Conservation (phyloP, 2,113 vertebrate species). For the Thalassoma bifasciatum region DNA sequence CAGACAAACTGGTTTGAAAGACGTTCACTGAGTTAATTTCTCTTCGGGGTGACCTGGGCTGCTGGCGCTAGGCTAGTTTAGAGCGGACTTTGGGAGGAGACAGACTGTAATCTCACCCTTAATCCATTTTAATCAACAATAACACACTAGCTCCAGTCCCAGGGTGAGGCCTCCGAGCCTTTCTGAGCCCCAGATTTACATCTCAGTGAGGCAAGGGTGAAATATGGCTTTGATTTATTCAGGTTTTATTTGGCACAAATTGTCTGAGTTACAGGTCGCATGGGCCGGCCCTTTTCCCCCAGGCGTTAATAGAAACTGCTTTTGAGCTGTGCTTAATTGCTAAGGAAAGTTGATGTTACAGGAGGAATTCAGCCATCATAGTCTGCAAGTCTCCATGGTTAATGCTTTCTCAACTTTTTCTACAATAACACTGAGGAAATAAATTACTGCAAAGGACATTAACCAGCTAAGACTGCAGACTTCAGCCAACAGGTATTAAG, state of each 20-base stretch:
- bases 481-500: slow-evolving; percentile 2
- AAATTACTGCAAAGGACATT: slow-evolving; percentile 15
- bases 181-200: slow-evolving; percentile 79
- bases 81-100: slow-evolving; percentile 77
- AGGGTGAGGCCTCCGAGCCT: slow-evolving; percentile 68
- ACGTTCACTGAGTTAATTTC: slow-evolving; percentile 69
- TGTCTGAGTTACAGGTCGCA: slow-evolving; percentile 74
- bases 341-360: slow-evolving; percentile 61
- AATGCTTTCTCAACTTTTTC: neutral
- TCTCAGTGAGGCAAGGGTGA: slow-evolving; percentile 71
- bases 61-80: slow-evolving; percentile 69
- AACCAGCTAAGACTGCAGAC: slow-evolving; percentile 10
- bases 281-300: slow-evolving; percentile 54
- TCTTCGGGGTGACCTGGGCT: slow-evolving; percentile 62
- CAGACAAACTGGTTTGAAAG: slow-evolving; percentile 65
- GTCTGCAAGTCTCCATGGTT: slow-evolving; percentile 10
- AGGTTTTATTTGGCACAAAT: slow-evolving; percentile 84
- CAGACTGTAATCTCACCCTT: slow-evolving; percentile 76
- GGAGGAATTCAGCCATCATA: slow-evolving; percentile 35
- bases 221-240: slow-evolving; percentile 84
- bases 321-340: slow-evolving; percentile 68
- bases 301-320: slow-evolving; percentile 59
- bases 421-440: slow-evolving; percentile 8
- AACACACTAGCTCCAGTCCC: slow-evolving; percentile 77
- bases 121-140: slow-evolving; percentile 86